Conservation (phyloP, 2,113 vertebrate genomes). For the Spilogale gracilis region DNA sequence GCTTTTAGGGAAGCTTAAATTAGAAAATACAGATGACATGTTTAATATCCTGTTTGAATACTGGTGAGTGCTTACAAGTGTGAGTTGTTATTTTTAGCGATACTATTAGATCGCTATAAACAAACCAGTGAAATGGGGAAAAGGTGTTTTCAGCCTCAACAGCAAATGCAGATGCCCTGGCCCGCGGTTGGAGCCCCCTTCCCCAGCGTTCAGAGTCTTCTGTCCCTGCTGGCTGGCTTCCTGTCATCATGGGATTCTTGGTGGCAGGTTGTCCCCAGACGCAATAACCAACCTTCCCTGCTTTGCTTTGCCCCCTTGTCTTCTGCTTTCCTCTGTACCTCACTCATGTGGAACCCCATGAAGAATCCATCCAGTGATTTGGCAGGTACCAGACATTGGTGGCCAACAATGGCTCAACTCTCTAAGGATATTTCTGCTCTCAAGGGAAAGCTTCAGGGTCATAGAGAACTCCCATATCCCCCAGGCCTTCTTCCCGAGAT, state of each 20-base stretch:
- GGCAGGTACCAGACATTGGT: too few species aligned
- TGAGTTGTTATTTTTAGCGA: background rate
- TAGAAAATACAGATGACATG: too few species aligned
- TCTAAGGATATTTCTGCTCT: background rate
- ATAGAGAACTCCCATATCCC: rapidly evolving
- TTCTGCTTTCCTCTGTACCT: background rate
- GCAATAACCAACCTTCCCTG: background rate
- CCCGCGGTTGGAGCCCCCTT: background rate
- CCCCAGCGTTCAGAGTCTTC: rapidly evolving
- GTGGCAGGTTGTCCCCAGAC: background rate
- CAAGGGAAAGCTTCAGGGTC: background rate
- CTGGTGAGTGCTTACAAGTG: too few species aligned
- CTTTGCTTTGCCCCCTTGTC: background rate
- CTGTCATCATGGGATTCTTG: background rate
- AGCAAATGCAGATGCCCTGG: background rate
- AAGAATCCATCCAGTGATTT: background rate
- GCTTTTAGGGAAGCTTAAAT: background rate
- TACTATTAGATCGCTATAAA: too few species aligned
- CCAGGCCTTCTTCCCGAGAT: background rate
- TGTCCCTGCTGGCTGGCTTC: background rate
- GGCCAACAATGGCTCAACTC: too few species aligned
- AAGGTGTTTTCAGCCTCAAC: background rate
- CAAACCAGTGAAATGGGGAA: background rate
- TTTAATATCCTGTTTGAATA: background rate
- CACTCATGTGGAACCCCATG: background rate